Conservation (phyloP, 2,113 vertebrate genomes). For the Garra rufa region DNA sequence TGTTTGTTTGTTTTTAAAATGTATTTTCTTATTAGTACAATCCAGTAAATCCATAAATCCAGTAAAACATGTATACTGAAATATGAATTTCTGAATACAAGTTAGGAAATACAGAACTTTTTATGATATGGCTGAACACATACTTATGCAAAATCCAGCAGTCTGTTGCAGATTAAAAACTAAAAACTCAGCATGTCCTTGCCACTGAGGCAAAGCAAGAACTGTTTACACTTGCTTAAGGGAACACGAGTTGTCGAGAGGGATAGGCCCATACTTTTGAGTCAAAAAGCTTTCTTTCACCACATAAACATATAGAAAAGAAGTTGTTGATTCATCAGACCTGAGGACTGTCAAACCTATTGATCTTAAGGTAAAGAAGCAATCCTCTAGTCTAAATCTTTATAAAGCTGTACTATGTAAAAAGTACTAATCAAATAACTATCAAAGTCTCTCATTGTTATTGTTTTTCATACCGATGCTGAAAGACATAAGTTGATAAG, state of each 20-base stretch:
- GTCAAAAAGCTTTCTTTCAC: neutral
- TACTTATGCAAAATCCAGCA: too few species aligned
- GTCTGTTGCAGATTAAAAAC: too few species aligned
- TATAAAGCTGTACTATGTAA: neutral
- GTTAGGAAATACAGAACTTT: neutral
- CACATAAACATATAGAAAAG: neutral
- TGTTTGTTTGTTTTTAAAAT: neutral
- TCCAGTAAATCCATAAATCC: too few species aligned
- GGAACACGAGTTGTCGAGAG: neutral
- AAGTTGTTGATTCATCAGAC: neutral
- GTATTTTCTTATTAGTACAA: neutral
- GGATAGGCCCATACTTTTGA: too few species aligned
- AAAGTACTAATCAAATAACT: neutral
- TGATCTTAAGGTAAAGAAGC: neutral
- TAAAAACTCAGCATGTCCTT: too few species aligned
- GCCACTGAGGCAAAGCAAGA: neutral
- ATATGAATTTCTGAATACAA: too few species aligned
- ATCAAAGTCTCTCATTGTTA: neutral
- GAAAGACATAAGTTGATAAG: neutral
- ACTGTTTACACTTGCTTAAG: neutral
- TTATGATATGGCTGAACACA: too few species aligned
- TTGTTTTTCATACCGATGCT: neutral
- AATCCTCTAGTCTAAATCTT: neutral
- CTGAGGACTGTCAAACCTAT: neutral
- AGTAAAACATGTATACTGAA: neutral